These are phyloP conservation scores for Axea sp. DNA, from an alignment of 2,888 invertebrate species.

Conservation along the genomic window DNA sequence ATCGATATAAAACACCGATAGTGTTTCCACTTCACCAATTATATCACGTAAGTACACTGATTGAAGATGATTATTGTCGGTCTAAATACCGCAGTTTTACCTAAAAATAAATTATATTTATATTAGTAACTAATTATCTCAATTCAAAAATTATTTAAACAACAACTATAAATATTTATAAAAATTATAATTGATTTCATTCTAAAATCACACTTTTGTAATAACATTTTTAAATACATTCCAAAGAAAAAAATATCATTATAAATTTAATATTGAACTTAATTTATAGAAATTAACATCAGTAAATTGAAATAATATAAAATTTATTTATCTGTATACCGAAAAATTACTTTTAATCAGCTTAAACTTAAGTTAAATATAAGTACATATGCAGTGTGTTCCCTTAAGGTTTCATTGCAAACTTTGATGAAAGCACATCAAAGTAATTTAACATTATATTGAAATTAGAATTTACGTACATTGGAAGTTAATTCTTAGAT, in stretches of 20 bases:
- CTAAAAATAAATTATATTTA: too few relatives aligned
- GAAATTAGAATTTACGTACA: constrained; percentile 29
- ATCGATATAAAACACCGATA: constrained; percentile 63
- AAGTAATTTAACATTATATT: constrained; percentile 33
- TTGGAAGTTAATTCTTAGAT: constrained; percentile 3
- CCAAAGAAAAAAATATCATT: too few relatives aligned
- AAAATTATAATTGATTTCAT: too few relatives aligned
- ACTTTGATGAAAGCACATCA: constrained; percentile 38
- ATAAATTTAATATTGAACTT: too few relatives aligned
- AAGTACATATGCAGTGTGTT: not conserved
- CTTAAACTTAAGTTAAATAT: not conserved
- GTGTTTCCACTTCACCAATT: constrained; percentile 62
- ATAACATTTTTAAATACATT: too few relatives aligned
- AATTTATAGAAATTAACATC: too few relatives aligned
- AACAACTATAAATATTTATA: too few relatives aligned
- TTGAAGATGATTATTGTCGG: constrained; percentile 25
- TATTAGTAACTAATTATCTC: too few relatives aligned
- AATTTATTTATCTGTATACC: not conserved
- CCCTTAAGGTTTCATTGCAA: constrained; percentile 30
- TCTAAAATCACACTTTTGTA: too few relatives aligned
- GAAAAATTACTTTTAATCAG: constrained; percentile 17
- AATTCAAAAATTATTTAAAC: too few relatives aligned
- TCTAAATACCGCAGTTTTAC: constrained; percentile 2
- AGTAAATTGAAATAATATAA: too few relatives aligned
- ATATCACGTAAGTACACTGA: constrained; percentile 52